These are phyloP conservation scores for Ridgeia piscesae DNA, from an alignment of 1,140 invertebrate species.

Conservation along the genomic window DNA sequence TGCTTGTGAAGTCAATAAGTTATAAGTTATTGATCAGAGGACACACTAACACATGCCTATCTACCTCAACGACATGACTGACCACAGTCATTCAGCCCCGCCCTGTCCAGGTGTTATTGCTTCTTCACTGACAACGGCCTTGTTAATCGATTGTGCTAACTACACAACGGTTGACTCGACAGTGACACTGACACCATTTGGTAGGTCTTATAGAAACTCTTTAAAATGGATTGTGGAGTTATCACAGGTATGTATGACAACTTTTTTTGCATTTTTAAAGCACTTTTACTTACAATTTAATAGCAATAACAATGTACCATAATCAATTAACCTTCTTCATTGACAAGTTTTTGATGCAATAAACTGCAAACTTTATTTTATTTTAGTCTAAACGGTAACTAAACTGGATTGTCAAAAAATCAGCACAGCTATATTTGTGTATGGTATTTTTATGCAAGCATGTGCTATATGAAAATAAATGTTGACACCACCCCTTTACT, in stretches of 20 bases:
- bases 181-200: no score
- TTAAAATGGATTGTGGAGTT: neutral
- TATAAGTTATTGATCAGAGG: neutral
- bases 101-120: neutral
- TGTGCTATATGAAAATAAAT: neutral
- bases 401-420: neutral
- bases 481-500: neutral
- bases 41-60: neutral
- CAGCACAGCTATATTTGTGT: neutral
- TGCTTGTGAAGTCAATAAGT: neutral
- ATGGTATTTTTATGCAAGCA: neutral
- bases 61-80: neutral
- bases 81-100: neutral
- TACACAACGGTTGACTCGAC: neutral
- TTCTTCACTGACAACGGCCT: neutral
- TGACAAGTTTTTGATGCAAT: neutral
- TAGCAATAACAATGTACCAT: no score
- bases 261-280: neutral
- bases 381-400: neutral
- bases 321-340: no score
- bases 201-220: neutral
- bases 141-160: neutral
- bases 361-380: neutral
- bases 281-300: neutral
- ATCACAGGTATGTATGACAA: neutral